These are phyloP conservation scores for Chlorospingus flavigularis DNA, from an alignment of 2,797 vertebrate species.

Conservation along the genomic window DNA sequence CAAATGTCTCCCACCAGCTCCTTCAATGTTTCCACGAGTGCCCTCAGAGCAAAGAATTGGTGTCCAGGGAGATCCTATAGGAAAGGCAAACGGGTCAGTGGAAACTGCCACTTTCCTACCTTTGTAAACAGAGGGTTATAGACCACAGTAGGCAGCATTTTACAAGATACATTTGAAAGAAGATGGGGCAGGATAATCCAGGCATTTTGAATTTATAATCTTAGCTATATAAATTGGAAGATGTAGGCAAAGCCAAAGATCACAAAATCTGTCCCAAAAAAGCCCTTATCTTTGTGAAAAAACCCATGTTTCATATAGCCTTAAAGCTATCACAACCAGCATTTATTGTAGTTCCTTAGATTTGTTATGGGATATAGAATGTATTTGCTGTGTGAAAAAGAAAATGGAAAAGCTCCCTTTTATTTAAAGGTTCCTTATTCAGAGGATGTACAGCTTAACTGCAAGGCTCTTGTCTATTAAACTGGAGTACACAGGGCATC, in stretches of 20 bases:
- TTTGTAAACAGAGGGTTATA: neutral
- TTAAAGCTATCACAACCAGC: neutral
- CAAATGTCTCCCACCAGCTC: neutral
- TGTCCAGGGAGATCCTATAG: accelerated
- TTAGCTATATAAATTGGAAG: neutral
- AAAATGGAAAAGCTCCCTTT: neutral
- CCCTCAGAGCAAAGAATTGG: neutral
- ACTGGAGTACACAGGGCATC: neutral
- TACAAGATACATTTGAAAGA: neutral
- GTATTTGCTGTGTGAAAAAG: neutral
- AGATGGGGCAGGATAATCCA: neutral
- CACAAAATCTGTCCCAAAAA: neutral
- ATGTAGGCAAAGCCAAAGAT: neutral
- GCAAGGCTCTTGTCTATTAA: neutral
- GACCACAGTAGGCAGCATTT: neutral
- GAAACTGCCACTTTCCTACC: neutral
- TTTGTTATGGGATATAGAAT: neutral
- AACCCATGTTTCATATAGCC: neutral
- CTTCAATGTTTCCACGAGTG: neutral
- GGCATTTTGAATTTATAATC: neutral
- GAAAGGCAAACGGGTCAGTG: neutral
- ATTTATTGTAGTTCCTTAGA: neutral
- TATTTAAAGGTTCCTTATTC: neutral
- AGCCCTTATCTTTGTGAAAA: neutral
- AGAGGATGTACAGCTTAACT: neutral